Evolutionary conservation across 1,140 invertebrate species (phyloP).

Genomic region (Bombus turneri): DNA sequence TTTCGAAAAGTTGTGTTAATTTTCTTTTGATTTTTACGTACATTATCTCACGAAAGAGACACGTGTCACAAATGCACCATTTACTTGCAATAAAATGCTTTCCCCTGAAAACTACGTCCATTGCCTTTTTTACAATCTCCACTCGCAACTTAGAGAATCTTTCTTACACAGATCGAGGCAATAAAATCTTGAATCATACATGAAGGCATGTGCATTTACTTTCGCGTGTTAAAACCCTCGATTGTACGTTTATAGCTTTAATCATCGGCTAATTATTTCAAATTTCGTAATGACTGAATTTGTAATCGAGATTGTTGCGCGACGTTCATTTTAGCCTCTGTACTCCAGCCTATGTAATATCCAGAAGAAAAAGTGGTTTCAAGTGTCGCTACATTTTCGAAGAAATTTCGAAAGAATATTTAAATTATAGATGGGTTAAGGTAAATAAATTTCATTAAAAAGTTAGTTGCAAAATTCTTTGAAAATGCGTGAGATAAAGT

Average conservation of each 20-base stretch:
- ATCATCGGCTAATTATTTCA: not conserved
- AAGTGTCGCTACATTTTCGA: not conserved
- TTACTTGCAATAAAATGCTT: not conserved
- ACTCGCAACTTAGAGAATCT: not conserved
- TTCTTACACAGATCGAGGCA: not conserved
- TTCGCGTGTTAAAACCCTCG: not conserved
- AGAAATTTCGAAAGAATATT: too few relatives aligned
- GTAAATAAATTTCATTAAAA: not conserved
- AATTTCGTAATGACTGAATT: conserved; percentile 17
- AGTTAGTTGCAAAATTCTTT: not conserved
- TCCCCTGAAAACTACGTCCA: not conserved
- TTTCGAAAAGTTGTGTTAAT: not conserved
- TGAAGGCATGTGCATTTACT: conserved; percentile 6
- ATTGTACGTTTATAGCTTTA: not conserved
- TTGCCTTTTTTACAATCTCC: not conserved
- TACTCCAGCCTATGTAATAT: not conserved
- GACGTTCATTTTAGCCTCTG: not conserved
- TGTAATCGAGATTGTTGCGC: not conserved
- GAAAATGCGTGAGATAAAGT: not conserved
- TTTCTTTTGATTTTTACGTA: not conserved
- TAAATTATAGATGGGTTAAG: not conserved
- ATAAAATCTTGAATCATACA: conserved; percentile 27
- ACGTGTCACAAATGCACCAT: not conserved
- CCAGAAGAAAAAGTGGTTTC: not conserved
- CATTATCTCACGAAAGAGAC: not conserved